These are phyloP conservation scores for Chelonoidis abingdonii DNA, from an alignment of 2,113 vertebrate genomes.

Conservation along the genomic window DNA sequence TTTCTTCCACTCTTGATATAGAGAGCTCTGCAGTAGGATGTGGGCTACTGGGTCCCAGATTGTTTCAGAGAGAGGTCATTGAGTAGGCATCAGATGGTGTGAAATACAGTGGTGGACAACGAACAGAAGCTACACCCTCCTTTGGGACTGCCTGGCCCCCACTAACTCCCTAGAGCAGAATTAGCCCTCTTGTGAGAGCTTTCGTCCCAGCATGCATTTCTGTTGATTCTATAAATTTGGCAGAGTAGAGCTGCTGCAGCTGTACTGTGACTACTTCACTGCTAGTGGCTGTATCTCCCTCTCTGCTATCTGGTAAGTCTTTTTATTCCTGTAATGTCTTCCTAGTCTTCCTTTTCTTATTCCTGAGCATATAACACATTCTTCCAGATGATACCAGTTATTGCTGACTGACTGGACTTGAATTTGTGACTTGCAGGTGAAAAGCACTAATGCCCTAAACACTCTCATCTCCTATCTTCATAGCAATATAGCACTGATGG, in stretches of 20 bases:
- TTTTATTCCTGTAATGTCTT: neutral
- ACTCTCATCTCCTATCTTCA: neutral
- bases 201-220: neutral
- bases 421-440: neutral
- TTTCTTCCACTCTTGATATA: neutral
- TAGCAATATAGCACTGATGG: neutral
- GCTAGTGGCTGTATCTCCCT: neutral
- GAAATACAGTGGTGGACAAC: neutral
- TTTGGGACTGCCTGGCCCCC: neutral
- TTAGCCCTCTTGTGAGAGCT: rapidly evolving
- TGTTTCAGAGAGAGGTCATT: neutral
- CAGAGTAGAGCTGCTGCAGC: rapidly evolving
- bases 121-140: neutral
- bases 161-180: neutral
- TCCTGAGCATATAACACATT: neutral
- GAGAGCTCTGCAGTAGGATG: neutral
- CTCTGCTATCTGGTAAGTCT: neutral
- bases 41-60: neutral
- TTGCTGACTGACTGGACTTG: rapidly evolving
- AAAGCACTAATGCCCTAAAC: neutral
- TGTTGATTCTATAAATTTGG: neutral
- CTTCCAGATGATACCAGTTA: neutral
- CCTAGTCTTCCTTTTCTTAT: neutral
- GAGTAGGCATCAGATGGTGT: neutral
- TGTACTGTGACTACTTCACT: neutral